A percentile compares a stretch with the other conserved stretches of the same genome.
phyloP scores from a whole-genome alignment of 2,113 vertebrate genomes.

The Canis aureus region DNA sequence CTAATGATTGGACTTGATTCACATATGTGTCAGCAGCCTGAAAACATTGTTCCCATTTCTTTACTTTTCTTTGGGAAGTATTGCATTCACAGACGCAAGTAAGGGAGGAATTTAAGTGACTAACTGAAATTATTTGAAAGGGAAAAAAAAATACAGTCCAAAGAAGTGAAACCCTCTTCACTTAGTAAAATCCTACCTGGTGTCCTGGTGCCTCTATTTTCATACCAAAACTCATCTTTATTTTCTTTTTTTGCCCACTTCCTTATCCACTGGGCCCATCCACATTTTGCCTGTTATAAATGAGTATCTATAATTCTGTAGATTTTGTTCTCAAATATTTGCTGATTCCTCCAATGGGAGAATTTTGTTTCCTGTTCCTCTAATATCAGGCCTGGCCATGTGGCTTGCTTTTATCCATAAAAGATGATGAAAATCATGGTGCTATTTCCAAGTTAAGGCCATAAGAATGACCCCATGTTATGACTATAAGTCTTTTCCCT shows the following conservation, averaged over 20 bases:
- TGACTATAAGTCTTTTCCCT: not conserved
- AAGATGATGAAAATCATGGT: not conserved
- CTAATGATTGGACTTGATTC: not conserved
- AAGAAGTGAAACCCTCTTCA: not conserved
- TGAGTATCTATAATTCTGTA: not conserved
- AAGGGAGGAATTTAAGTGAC: not conserved
- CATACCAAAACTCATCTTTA: not conserved
- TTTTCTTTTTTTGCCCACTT: not conserved
- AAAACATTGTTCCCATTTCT: not conserved
- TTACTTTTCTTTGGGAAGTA: too few relatives aligned
- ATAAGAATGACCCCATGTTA: not conserved
- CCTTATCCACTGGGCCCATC: not conserved
- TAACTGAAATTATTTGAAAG: constrained; percentile 1
- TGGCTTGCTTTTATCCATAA: not conserved
- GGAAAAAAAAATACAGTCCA: not conserved
- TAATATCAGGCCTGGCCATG: not conserved
- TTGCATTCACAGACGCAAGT: too few relatives aligned
- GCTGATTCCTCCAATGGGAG: not conserved
- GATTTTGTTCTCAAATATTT: constrained; percentile 33
- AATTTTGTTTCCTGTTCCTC: not conserved
- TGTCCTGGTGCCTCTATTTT: not conserved
- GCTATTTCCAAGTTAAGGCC: not conserved
- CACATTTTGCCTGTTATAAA: not conserved
- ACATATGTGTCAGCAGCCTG: not conserved
- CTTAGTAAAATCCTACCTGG: not conserved